Conservation (phyloP, 2,888 invertebrate species). For the Coremacera marginata region DNA sequence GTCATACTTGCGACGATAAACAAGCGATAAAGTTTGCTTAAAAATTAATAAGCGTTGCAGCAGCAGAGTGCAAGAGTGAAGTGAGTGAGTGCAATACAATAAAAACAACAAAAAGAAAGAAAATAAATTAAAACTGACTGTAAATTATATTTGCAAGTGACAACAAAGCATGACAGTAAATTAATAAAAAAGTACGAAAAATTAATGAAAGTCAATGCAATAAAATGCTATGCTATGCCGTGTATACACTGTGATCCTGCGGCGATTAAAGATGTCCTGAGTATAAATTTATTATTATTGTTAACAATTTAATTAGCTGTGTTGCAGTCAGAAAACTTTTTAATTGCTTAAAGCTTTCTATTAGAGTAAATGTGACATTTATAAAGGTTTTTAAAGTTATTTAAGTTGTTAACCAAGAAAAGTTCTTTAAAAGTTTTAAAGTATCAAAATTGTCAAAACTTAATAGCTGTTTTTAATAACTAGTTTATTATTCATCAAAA, state of each 20-base stretch:
- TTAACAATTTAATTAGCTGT: constrained; percentile 17
- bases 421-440: too few relatives aligned
- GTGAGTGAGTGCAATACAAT: background rate
- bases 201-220: constrained; percentile 35
- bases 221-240: background rate
- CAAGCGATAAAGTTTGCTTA: constrained; percentile 57
- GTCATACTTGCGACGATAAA: constrained; percentile 53
- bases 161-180: constrained; percentile 41
- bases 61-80: background rate
- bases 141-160: constrained; percentile 41
- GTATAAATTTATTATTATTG: background rate
- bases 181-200: constrained; percentile 41
- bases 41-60: constrained; percentile 58
- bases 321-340: background rate
- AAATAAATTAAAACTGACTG: constrained; percentile 40
- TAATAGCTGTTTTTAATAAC: too few relatives aligned
- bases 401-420: too few relatives aligned
- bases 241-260: background rate
- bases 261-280: constrained; percentile 24
- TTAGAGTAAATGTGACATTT: too few relatives aligned
- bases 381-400: too few relatives aligned
- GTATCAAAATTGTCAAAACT: too few relatives aligned
- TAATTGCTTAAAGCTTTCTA: background rate
- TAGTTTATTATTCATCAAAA: too few relatives aligned
- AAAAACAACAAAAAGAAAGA: background rate